These are phyloP conservation scores for Bostrychus sinensis DNA, from an alignment of 2,113 vertebrate genomes.

Conservation along the genomic window DNA sequence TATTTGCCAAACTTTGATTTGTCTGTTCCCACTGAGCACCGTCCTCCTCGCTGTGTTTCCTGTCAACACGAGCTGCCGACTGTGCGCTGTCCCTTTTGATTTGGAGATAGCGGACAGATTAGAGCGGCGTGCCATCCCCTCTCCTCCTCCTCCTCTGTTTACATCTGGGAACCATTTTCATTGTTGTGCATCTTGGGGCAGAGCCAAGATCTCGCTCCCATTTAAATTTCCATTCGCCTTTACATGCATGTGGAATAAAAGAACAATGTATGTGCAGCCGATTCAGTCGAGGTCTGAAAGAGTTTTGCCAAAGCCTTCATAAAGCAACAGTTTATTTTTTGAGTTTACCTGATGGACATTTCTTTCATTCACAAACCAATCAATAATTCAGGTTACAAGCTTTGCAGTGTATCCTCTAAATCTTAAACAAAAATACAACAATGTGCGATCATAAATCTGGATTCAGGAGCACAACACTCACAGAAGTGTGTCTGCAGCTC, in stretches of 20 bases:
- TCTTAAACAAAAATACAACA: not conserved
- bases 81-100: not conserved
- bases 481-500: too few relatives aligned
- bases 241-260: not conserved
- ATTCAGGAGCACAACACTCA: too few relatives aligned
- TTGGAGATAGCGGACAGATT: not conserved
- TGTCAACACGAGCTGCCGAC: slow-evolving; percentile 28
- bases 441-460: too few relatives aligned
- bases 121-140: not conserved
- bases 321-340: not conserved
- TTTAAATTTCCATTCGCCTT: not conserved
- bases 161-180: slow-evolving; percentile 25
- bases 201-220: slow-evolving; percentile 3
- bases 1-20: not conserved
- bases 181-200: not conserved
- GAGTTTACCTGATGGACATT: too few relatives aligned
- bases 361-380: too few relatives aligned
- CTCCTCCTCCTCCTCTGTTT: not conserved
- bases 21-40: not conserved
- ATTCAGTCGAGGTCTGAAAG: not conserved
- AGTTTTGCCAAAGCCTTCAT: not conserved
- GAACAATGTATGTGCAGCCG: not conserved
- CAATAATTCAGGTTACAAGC: too few relatives aligned
- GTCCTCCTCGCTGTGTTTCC: slow-evolving; percentile 18
- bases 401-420: not conserved